Evolutionary conservation across 2,888 invertebrate species (phyloP).

Genomic region (Campaea margaritaria): DNA sequence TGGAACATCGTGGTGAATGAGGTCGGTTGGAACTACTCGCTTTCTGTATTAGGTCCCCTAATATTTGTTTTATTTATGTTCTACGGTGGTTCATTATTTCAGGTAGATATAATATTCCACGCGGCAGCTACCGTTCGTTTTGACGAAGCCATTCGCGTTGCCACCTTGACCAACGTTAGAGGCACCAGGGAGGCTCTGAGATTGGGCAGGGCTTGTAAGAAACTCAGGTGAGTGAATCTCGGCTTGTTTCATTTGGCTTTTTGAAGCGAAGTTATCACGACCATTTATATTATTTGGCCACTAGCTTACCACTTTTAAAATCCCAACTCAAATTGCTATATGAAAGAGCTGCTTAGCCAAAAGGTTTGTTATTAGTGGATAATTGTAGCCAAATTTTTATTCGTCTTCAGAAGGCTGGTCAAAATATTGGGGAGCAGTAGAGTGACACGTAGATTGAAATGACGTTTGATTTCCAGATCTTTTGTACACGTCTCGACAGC

Average conservation of each 20-base stretch:
- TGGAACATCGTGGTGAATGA: constrained; percentile 37
- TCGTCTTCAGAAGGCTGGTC: no score
- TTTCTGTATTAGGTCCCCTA: no score
- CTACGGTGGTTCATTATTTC: not conserved
- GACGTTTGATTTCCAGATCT: not conserved
- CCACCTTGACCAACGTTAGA: constrained; percentile 93
- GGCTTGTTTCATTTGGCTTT: not conserved
- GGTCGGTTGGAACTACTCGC: constrained; percentile 27
- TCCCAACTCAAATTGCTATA: not conserved
- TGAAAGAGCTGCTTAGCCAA: no score
- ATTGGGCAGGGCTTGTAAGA: constrained; percentile 88
- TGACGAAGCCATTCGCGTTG: constrained; percentile 92
- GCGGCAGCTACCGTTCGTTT: constrained; percentile 86
- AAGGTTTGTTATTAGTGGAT: no score
- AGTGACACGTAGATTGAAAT: no score
- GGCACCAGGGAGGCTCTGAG: constrained; percentile 93
- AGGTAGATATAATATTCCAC: constrained; percentile 61
- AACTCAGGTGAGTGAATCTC: constrained; percentile 73
- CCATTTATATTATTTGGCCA: no score
- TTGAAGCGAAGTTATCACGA: not conserved
- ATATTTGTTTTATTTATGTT: no score
- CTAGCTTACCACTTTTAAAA: no score
- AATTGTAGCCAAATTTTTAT: no score
- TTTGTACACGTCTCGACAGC: constrained; percentile 55
- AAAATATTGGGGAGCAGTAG: no score